Evolutionary conservation across 2,888 invertebrate genomes (phyloP).

Genomic region (Polyploca ridens): DNA sequence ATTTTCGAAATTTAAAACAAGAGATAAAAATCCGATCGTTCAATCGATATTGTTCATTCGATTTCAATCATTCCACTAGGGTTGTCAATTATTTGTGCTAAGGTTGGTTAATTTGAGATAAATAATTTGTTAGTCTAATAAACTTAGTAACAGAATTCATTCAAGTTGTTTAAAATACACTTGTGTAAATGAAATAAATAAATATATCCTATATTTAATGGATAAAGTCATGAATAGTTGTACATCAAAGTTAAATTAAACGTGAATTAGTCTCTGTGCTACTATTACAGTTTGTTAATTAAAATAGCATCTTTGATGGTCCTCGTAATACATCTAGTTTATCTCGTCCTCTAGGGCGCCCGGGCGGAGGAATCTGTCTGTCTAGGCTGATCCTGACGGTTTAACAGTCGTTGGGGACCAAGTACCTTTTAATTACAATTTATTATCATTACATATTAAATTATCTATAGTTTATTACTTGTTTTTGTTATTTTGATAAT

Average conservation of each 20-base stretch:
- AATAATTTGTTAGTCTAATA: no score
- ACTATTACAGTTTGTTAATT: constrained; percentile 2
- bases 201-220: neutral
- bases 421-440: constrained; percentile 6
- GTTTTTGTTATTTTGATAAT: neutral
- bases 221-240: neutral
- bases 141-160: no score
- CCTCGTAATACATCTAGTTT: neutral
- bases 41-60: neutral
- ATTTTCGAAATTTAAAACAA: neutral
- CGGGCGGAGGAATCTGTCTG: neutral
- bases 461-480: neutral
- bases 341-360: constrained; percentile 2
- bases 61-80: neutral
- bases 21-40: neutral
- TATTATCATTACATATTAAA: neutral
- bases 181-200: neutral
- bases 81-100: neutral
- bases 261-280: neutral
- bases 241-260: neutral
- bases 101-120: neutral
- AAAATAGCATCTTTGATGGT: constrained; percentile 1
- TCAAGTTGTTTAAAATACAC: no score
- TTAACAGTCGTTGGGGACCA: neutral
- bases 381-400: neutral